These are phyloP conservation scores for Falco rusticolus DNA, from an alignment of 2,797 vertebrate genomes.

Conservation along the genomic window DNA sequence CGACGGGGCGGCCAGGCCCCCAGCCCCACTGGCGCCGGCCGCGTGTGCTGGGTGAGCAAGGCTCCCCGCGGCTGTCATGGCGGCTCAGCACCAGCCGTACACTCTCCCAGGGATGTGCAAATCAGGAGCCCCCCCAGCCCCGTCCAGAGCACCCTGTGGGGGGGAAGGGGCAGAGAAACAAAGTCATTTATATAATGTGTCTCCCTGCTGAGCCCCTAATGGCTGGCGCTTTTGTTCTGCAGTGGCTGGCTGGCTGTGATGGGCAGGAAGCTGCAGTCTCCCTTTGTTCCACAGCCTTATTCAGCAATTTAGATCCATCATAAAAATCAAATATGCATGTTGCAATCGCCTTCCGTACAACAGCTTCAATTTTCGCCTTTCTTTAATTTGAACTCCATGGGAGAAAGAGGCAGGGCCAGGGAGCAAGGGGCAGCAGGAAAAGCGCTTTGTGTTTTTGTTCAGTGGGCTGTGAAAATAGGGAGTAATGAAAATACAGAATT, in stretches of 20 bases:
- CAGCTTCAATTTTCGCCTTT: constrained; percentile 80
- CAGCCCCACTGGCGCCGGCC: not conserved
- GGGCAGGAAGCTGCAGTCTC: constrained; percentile 75
- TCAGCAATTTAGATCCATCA: constrained; percentile 82
- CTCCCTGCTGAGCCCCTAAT: constrained; percentile 80
- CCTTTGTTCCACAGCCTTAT: constrained; percentile 79
- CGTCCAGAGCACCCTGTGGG: constrained; percentile 66
- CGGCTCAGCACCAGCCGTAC: not conserved
- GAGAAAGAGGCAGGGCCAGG: constrained; percentile 70
- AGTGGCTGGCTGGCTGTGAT: constrained; percentile 73
- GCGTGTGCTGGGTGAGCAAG: accelerated
- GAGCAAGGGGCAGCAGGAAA: constrained; percentile 68
- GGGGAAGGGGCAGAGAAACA: constrained; percentile 72
- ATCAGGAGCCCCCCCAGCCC: constrained; percentile 34
- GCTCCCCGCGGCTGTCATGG: accelerated
- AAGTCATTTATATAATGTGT: constrained; percentile 81
- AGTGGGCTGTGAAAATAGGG: constrained; percentile 73
- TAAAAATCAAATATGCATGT: constrained; percentile 83
- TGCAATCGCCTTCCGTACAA: constrained; percentile 73
- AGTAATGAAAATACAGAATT: constrained; percentile 68
- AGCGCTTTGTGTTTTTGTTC: constrained; percentile 75
- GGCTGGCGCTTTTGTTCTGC: constrained; percentile 77
- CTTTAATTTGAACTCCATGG: constrained; percentile 77
- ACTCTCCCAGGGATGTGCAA: not conserved
- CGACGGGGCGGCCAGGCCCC: no score